These are phyloP conservation scores for Andrena marginata DNA, from an alignment of 2,888 invertebrate genomes.

Conservation along the genomic window DNA sequence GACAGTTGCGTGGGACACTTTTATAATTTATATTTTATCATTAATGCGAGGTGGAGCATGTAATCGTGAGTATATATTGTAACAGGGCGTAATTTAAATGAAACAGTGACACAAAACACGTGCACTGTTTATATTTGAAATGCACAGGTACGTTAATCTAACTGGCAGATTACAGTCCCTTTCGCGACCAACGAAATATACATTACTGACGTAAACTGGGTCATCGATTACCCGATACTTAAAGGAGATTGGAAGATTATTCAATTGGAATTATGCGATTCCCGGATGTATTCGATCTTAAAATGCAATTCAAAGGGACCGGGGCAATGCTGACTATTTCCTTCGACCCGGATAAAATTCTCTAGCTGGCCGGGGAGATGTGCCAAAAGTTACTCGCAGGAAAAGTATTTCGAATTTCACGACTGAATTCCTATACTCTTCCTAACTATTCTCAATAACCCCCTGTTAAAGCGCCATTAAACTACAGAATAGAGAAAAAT, in stretches of 20 bases:
- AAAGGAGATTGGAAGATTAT: constrained; percentile 51
- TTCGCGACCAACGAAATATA: constrained; percentile 30
- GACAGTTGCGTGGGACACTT: too few relatives aligned
- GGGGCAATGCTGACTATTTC: constrained; percentile 9
- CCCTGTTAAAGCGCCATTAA: too few relatives aligned
- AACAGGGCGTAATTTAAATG: too few relatives aligned
- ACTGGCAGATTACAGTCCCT: constrained; percentile 10
- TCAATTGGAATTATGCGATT: constrained; percentile 58
- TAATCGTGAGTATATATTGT: too few relatives aligned
- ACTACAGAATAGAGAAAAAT: too few relatives aligned
- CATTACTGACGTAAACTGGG: constrained; percentile 49
- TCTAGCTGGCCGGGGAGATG: neutral
- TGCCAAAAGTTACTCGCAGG: neutral
- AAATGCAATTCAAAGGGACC: constrained; percentile 21
- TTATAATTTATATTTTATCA: too few relatives aligned
- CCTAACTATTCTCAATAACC: too few relatives aligned
- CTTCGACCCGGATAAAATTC: neutral
- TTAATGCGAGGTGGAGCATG: too few relatives aligned
- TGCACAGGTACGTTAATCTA: neutral
- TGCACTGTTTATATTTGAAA: neutral
- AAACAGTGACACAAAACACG: too few relatives aligned
- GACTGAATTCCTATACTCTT: too few relatives aligned
- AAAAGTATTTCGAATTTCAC: too few relatives aligned
- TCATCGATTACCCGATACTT: constrained; percentile 55
- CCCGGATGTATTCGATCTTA: constrained; percentile 36